Base-by-base conservation (phyloP, 2,113 vertebrate species). In the Scartelaos histophorus region DNA sequence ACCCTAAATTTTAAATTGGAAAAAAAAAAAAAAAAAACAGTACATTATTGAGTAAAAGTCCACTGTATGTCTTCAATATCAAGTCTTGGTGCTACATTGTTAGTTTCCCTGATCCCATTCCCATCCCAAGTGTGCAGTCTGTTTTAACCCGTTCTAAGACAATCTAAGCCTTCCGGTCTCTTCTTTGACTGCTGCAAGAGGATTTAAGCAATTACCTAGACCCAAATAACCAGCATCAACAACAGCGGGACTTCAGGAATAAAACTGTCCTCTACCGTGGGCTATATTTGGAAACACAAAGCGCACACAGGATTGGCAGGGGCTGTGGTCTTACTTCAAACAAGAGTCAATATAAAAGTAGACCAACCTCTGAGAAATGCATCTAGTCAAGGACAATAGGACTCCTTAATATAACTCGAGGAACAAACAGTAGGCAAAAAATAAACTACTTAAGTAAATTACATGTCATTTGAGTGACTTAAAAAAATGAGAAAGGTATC, bases 181-280 rank as follows among this genome's bases (percentile, higher is more conserved):
- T 58, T 87, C 86, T 85, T 78, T 91, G 85, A 87, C 81, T 85
- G 73, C 73, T 85, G 73, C 73, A 85, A 79, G 78, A 60, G 35
- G 78, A 69, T 87, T 92, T 77, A 93, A 76, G 79, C 78, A 85
- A 87, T 92, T 90, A 92, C 53, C 77, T 21, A 76, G 67, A 83
- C 77, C 80, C 83, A 90, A 92, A 92, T 90, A 93, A 79, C 79
- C 66, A 19, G 57, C 60, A 80, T 60, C 35, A 67, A 17, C 58
- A 58, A 25, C 64, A 34, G 46, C 56, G 72, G 70, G 64, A 68
- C 75, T 62, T 64, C 19, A 66, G 47, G 68, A 79, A 24, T 67
- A 58, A 75, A 75, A 49, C 53, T 60, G 13, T 25, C 10, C 0
- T 45, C 49, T 54, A 61, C 67, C n/a, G 6, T 49, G 43, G 58